Conservation (phyloP, 1,140 invertebrate species). For the Cotesia typhae region DNA sequence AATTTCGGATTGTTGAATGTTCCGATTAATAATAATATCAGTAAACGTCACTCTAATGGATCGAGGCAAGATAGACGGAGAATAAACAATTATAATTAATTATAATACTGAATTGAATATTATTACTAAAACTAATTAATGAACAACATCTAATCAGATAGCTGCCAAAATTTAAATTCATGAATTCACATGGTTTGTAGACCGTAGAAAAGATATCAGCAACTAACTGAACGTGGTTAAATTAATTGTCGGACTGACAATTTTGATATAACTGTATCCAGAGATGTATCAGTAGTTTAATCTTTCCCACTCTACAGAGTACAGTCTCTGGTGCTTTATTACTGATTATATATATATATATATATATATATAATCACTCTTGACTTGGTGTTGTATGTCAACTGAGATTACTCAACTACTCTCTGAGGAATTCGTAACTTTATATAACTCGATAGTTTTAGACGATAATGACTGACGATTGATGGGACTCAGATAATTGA, state of each 20-base stretch:
- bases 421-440: background rate
- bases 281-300: background rate
- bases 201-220: too few species aligned
- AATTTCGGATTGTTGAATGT: conserved; percentile 53
- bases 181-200: too few species aligned
- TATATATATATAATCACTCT: background rate
- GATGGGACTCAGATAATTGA: background rate
- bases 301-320: background rate
- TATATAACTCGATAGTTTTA: conserved; percentile 18
- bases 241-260: too few species aligned
- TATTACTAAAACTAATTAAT: too few species aligned
- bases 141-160: too few species aligned
- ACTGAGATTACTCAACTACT: background rate
- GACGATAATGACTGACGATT: conserved; percentile 24
- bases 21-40: conserved; percentile 37
- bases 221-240: too few species aligned
- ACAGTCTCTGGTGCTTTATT: too few species aligned
- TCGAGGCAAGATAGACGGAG: conserved; percentile 27
- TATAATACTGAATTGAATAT: too few species aligned
- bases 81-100: conserved; percentile 27
- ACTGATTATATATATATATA: too few species aligned
- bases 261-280: too few species aligned
- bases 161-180: too few species aligned
- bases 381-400: background rate
- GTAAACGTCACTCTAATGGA: background rate